Base-by-base conservation (phyloP, 2,113 vertebrate species). In the Ochotona princeps region DNA sequence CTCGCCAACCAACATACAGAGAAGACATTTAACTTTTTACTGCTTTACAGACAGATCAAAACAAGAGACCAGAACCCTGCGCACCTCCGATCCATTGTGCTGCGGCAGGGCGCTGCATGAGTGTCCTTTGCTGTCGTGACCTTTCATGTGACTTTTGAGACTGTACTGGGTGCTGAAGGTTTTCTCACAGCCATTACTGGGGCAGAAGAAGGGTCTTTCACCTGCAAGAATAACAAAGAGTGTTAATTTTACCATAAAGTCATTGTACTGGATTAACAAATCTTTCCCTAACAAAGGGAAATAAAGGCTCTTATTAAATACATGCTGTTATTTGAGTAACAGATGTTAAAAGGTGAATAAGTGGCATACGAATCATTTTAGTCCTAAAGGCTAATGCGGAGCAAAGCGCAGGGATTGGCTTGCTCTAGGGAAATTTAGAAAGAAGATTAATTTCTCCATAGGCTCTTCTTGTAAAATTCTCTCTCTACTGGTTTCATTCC, bases 91-190 rank as follows among this genome's bases (percentile, higher is more conserved):
- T 49, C 98, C 97, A 0, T 97, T 98, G 97, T 98, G 98, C 93
- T 96, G 98, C 95, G 99, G 98, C 97, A 98, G 98, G 93, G 98
- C 97, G 54, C 93, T 98, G 95, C 98, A 99, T 5, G 98, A 83
- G 74, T 98, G 98, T 93, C 98, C 99, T 97, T 99, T 99, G 94
- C 96, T 97, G 96, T 99, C 99, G 0, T 99, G 99, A 96, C 99
- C 99, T 88, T 99, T 99, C 98, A 99, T 99, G 97, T 99, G 99
- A 97, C 99, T 99, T 98, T 99, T 99, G 93, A 99, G 98, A 95
- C 99, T 99, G 96, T 99, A 99, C 28, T 99, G 99, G 86, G 99
- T 99, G 98, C 99, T 99, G 57, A 99, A 99, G 8, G 99, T 99
- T 98, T 99, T 99, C 98, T 99, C 99, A 97, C 99, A 99, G 95